Conservation (phyloP, 2,113 vertebrate species). For the Amphiprion ocellaris region DNA sequence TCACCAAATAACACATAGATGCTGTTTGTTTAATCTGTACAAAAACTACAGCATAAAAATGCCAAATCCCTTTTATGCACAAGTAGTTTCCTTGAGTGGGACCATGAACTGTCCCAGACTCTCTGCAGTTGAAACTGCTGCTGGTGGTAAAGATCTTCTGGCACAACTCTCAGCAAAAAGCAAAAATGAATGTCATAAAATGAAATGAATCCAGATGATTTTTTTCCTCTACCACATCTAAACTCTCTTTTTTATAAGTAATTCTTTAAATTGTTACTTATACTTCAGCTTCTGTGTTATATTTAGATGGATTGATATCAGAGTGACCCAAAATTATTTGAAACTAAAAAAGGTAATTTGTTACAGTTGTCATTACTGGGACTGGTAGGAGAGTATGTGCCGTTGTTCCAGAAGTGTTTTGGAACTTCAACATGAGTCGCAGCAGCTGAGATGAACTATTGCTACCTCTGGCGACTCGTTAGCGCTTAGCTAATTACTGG, state of each 20-base stretch:
- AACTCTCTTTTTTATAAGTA: background rate
- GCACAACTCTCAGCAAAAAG: no score
- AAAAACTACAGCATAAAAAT: no score
- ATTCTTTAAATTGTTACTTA: background rate
- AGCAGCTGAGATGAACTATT: slow-evolving; percentile 60
- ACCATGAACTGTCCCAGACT: no score
- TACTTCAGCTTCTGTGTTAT: background rate
- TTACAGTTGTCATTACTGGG: slow-evolving; percentile 9
- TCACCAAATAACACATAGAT: no score
- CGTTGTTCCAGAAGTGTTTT: slow-evolving; percentile 40
- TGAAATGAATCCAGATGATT: no score
- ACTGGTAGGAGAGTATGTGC: background rate
- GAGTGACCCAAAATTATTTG: background rate
- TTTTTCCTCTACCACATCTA: no score
- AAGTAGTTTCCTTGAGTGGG: no score
- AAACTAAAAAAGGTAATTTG: background rate
- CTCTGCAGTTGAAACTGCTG: no score
- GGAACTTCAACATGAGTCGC: slow-evolving; percentile 49
- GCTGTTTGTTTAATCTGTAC: no score
- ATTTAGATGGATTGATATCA: background rate
- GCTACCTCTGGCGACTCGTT: slow-evolving; percentile 78
- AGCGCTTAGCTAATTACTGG: slow-evolving; percentile 78
- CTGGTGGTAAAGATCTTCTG: no score
- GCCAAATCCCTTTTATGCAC: no score
- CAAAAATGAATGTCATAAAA: no score